Conservation (phyloP, 2,888 invertebrate species). For the Leptinotarsa rubiginosa region DNA sequence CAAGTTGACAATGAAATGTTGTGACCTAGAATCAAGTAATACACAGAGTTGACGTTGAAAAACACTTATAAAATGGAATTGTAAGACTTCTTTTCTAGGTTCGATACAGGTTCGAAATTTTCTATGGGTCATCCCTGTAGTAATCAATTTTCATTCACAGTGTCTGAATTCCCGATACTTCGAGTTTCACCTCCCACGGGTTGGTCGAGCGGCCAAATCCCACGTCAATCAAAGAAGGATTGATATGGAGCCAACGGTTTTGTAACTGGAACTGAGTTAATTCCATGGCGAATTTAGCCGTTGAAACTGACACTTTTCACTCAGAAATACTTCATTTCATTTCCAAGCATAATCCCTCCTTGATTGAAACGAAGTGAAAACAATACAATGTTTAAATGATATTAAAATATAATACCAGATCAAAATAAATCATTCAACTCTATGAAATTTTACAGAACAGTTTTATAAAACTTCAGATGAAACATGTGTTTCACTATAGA, state of each 20-base stretch:
- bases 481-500: too few relatives aligned
- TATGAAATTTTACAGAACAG: too few relatives aligned
- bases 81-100: slow-evolving; percentile 7
- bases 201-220: background rate
- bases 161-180: background rate
- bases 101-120: slow-evolving; percentile 4
- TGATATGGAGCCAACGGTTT: background rate
- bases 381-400: too few relatives aligned
- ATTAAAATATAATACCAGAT: too few relatives aligned
- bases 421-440: too few relatives aligned
- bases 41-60: background rate
- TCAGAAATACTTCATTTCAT: too few relatives aligned
- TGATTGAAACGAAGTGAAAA: too few relatives aligned
- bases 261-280: too few relatives aligned
- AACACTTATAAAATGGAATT: slow-evolving; percentile 3
- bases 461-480: too few relatives aligned
- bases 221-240: background rate
- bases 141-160: slow-evolving; percentile 8
- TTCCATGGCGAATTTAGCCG: too few relatives aligned
- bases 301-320: too few relatives aligned
- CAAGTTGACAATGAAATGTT: slow-evolving; percentile 1
- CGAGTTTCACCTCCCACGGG: background rate
- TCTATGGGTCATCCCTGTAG: slow-evolving; percentile 7
- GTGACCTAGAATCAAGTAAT: slow-evolving; percentile 7
- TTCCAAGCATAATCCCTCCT: too few relatives aligned